Conservation (phyloP, 2,888 invertebrate genomes). For the Cyclophora punctaria region DNA sequence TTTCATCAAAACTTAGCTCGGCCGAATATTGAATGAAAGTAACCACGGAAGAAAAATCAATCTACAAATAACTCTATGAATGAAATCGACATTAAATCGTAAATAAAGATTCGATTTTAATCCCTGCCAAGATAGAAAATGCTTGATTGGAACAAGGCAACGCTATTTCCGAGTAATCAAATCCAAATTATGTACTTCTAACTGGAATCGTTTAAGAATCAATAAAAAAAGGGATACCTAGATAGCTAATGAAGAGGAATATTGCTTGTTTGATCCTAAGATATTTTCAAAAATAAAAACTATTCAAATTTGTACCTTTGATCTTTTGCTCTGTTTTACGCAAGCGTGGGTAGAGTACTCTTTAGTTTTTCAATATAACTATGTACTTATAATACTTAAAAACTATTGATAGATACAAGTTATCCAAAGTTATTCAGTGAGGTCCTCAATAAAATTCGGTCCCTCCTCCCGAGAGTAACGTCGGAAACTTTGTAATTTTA, state of each 20-base stretch:
- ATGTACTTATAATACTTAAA: too few relatives aligned
- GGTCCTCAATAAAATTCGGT: constrained; percentile 4
- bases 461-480: constrained; percentile 4
- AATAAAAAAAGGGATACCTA: constrained; percentile 2
- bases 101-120: too few relatives aligned
- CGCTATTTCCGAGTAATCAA: constrained; percentile 4
- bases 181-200: constrained; percentile 8
- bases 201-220: constrained; percentile 7
- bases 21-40: too few relatives aligned
- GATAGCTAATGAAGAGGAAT: not conserved
- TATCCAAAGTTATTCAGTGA: constrained; percentile 2
- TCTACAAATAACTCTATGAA: too few relatives aligned
- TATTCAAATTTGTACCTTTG: not conserved
- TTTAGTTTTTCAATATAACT: too few relatives aligned
- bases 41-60: too few relatives aligned
- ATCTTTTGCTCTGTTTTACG: too few relatives aligned
- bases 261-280: constrained; percentile 1
- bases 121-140: too few relatives aligned
- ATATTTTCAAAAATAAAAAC: not conserved
- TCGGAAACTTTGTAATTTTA: constrained; percentile 8
- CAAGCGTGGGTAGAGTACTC: too few relatives aligned
- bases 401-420: constrained; percentile 2
- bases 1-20: too few relatives aligned
- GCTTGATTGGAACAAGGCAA: not conserved
- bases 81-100: too few relatives aligned